These are phyloP conservation scores for Chymomyza amoena DNA, from an alignment of 2,888 invertebrate species.

Conservation along the genomic window DNA sequence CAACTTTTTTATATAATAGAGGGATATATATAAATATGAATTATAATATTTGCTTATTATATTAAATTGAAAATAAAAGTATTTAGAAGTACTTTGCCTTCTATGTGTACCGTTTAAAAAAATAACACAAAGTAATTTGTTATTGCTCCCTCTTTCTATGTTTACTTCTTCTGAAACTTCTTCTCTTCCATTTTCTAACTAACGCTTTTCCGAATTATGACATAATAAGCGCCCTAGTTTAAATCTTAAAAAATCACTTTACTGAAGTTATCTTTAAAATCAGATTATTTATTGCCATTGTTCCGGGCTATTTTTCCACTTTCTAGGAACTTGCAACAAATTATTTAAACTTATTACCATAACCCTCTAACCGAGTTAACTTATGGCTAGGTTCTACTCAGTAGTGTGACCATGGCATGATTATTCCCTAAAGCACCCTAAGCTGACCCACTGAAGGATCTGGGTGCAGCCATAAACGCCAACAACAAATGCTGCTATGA, in stretches of 20 bases:
- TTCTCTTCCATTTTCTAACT: too few relatives aligned
- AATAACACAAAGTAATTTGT: too few relatives aligned
- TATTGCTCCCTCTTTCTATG: too few relatives aligned
- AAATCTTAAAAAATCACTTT: neutral
- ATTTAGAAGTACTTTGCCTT: too few relatives aligned
- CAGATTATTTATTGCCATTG: neutral
- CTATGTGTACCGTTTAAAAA: too few relatives aligned
- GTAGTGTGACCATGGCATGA: neutral
- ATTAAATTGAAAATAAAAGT: too few relatives aligned
- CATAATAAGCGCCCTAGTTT: neutral
- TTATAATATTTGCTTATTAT: too few relatives aligned
- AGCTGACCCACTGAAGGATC: neutral
- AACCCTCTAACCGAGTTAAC: conserved; percentile 20
- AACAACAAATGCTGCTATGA: neutral
- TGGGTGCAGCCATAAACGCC: neutral
- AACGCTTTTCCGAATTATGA: too few relatives aligned
- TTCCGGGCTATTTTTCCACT: neutral
- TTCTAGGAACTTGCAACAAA: neutral
- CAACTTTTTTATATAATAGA: too few relatives aligned
- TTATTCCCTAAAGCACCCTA: neutral
- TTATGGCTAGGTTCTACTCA: neutral
- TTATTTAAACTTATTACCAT: conserved; percentile 39
- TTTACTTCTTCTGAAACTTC: too few relatives aligned
- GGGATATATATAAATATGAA: too few relatives aligned
- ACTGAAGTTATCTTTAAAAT: neutral